Base-by-base conservation (phyloP, 2,888 invertebrate species). In the Tridacna gigas region DNA sequence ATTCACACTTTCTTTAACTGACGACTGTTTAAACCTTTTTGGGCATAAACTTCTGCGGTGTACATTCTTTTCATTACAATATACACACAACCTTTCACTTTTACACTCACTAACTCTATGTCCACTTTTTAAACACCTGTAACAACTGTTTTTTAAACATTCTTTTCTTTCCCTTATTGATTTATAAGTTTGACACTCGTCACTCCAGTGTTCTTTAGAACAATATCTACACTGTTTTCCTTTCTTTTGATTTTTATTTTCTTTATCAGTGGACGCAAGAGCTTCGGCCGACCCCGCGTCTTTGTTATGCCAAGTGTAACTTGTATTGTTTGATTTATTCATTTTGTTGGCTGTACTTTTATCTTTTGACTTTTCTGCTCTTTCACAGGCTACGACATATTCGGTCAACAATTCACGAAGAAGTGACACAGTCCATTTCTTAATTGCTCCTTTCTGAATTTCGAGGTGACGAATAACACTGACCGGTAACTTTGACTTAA, bases 201-300 rank as follows among this genome's bases (percentile, higher is more conserved):
- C 80, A 69, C 77, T 80, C 80, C 78, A 84, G 61, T 80, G 79
- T n/a, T 13, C 12, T 11, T 47, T 28, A 15, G 67, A 11, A 78
- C 80, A 80, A 25, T 78, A 80, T 76, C 74, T 63, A 69, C 84
- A 81, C 56, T 69, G 25, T 11, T 56, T 37, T 20, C 5, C 22
- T 4, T 60, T 37, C 18, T 37, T 37, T 37, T 37, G 37, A 37
- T 37, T 37, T 20, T 61, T 63, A 15, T 11, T 26, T 45, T 22
- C 63, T 60, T 37, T 60, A 15, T 20, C 20, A 45, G 13, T 75
- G 11, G 22, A 47, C 25, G 15, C 45, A 13, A 67, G 69, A 60
- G 69, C 69, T 60, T 77, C 51, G 48, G 77, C 51, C 3, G 66
- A 22, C 15, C 28, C 67, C 15, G 5, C 0, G 15, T 13, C 28